Conservation (phyloP, 1,140 invertebrate genomes). For the Adelges cooleyi region DNA sequence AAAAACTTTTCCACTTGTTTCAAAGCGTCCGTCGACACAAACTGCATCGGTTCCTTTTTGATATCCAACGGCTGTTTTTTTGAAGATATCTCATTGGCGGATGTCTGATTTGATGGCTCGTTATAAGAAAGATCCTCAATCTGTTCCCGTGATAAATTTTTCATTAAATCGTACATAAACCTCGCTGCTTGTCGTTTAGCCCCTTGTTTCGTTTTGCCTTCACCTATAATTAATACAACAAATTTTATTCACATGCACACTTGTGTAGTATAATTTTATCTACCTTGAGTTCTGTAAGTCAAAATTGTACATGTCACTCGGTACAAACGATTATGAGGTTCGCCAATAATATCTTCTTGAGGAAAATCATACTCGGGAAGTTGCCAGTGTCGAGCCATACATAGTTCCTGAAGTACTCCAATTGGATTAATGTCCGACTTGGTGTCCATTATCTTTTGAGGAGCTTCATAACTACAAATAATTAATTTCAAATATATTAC, state of each 20-base stretch:
- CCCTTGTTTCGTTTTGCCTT: slow-evolving; percentile 10
- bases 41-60: too few relatives aligned
- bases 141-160: neutral
- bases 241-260: too few relatives aligned
- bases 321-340: neutral
- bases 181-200: slow-evolving; percentile 4
- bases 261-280: too few relatives aligned
- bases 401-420: slow-evolving; percentile 88
- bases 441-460: neutral
- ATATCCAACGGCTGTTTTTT: too few relatives aligned
- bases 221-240: neutral
- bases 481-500: too few relatives aligned
- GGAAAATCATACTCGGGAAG: slow-evolving; percentile 48
- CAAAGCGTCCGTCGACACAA: neutral
- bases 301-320: neutral
- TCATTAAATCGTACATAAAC: neutral
- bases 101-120: neutral
- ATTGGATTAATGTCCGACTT: slow-evolving; percentile 48
- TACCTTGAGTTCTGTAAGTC: neutral
- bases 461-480: neutral
- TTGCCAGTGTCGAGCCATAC: slow-evolving; percentile 87
- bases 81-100: neutral
- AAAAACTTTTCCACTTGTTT: neutral
- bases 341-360: neutral
- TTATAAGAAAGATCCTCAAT: neutral